Evolutionary conservation across 2,888 invertebrate genomes (phyloP), one percentile per base, ranked within the genome.

Genomic region (Stratiomys singularior): DNA sequence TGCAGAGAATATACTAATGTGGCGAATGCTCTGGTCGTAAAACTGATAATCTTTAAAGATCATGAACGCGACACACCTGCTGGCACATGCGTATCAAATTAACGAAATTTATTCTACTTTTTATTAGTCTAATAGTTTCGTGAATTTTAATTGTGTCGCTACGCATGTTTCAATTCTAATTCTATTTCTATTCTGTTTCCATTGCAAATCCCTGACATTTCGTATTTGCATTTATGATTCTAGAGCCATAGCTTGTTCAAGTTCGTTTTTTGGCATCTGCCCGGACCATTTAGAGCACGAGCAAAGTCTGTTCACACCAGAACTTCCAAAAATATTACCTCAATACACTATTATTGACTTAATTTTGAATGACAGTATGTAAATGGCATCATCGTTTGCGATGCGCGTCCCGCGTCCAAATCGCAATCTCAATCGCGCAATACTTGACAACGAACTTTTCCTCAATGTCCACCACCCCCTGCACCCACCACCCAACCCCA

Each of bases 311-410:
- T 64, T 64, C 0, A 64, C 64, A 64, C 64, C 30, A 2, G 9
- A 64, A 30, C 15, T n/a, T 18, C 64, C 64, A 64, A 64, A 64
- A 64, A 5, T 27, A 30, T 64, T 64, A 64, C 64, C 64, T 27
- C 64, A 30, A 64, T 64, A 64, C 60, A 60, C 27, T 25, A 60
- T 60, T 60, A 60, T 60, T 64, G 27, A 64, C 30, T 64, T 64
- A 30, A 28, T 64, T 64, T 30, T 18, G 69, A 46, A 47, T 25
- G 21, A 47, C 25, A 4, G 25, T 69, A 69, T 47, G 69, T 47
- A 69, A 69, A 69, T 69, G 69, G 47, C 47, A 69, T 69, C 69
- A 69, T 69, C 69, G 69, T 13, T 46, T 25, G 69, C 66, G 66
- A 37, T 21, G 66, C 25, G 37, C 44, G 66, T 37, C 44, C 28